phyloP scores from a whole-genome alignment of 2,888 invertebrate species.

The Sericinus montela region DNA sequence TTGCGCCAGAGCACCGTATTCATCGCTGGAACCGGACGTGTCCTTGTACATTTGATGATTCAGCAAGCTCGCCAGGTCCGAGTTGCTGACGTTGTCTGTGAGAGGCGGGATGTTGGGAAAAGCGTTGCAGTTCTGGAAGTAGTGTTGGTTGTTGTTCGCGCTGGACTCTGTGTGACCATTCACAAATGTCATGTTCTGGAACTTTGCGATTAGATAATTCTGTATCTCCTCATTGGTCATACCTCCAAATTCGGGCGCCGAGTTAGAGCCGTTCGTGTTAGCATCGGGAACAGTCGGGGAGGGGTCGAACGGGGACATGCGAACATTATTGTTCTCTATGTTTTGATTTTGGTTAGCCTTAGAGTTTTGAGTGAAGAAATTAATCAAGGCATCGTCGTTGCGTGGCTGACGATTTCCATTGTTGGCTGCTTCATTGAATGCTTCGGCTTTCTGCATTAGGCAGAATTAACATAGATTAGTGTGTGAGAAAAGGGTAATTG shows the following conservation, averaged over 20 bases:
- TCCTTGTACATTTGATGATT: conserved; percentile 45
- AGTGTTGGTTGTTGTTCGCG: conserved; percentile 52
- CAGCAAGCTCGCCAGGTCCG: conserved; percentile 49
- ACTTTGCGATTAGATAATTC: conserved; percentile 59
- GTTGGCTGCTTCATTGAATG: conserved; percentile 32
- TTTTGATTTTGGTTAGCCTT: conserved; percentile 36
- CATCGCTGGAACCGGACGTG: conserved; percentile 39
- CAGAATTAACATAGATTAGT: conserved; percentile 34
- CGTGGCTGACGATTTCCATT: conserved; percentile 41
- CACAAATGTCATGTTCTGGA: conserved; percentile 53
- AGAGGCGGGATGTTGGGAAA: conserved; percentile 66
- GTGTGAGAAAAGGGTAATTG: not conserved
- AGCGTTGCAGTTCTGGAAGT: conserved; percentile 62
- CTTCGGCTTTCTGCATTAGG: conserved; percentile 35
- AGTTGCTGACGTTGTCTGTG: conserved; percentile 52
- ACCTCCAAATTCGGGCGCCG: conserved; percentile 32
- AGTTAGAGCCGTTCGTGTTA: conserved; percentile 32
- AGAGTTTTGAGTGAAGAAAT: conserved; percentile 40
- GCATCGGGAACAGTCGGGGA: conserved; percentile 35
- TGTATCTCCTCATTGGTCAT: conserved; percentile 68
- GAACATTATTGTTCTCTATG: conserved; percentile 55
- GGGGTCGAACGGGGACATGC: conserved; percentile 39
- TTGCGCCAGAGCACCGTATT: conserved; percentile 41
- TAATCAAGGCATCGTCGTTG: conserved; percentile 46
- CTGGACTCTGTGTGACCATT: conserved; percentile 34